These are phyloP conservation scores for Gonocerus acuteangulatus DNA, from an alignment of 2,888 invertebrate species.

Conservation along the genomic window DNA sequence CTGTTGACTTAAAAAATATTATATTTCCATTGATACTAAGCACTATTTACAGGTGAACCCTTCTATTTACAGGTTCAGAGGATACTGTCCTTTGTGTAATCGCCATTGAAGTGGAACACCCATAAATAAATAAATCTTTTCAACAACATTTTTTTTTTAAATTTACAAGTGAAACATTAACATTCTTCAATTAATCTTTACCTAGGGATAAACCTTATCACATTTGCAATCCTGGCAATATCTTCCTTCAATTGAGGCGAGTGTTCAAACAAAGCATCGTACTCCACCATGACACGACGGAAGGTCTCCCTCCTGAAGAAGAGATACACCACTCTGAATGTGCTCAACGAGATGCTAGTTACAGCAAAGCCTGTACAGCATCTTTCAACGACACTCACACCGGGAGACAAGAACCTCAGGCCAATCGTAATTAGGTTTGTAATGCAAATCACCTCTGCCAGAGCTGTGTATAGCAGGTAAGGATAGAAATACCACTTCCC, in stretches of 20 bases:
- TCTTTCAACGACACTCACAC: background rate
- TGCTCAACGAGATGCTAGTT: background rate
- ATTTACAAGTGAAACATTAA: too few species aligned
- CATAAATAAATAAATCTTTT: too few species aligned
- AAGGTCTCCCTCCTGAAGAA: background rate
- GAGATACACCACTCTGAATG: background rate
- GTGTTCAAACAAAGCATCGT: background rate
- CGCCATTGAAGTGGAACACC: too few species aligned
- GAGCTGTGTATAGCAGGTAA: background rate
- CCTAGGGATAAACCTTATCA: background rate
- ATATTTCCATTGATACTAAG: too few species aligned
- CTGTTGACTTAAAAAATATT: too few species aligned
- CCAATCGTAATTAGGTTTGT: background rate
- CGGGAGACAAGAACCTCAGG: background rate
- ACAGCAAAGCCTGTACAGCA: background rate
- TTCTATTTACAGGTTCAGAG: too few species aligned
- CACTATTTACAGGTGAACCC: too few species aligned
- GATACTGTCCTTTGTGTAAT: too few species aligned
- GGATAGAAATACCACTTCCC: constrained; percentile 6
- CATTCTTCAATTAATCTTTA: too few species aligned
- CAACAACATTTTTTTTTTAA: too few species aligned
- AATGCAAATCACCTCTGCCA: background rate
- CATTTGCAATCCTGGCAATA: background rate
- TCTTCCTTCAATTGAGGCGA: background rate
- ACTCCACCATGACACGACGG: background rate